Percentiles rank a stretch among this genome's conserved stretches.
Conservation (phyloP, 2,888 invertebrate species). For the Sarcophaga variegata region DNA sequence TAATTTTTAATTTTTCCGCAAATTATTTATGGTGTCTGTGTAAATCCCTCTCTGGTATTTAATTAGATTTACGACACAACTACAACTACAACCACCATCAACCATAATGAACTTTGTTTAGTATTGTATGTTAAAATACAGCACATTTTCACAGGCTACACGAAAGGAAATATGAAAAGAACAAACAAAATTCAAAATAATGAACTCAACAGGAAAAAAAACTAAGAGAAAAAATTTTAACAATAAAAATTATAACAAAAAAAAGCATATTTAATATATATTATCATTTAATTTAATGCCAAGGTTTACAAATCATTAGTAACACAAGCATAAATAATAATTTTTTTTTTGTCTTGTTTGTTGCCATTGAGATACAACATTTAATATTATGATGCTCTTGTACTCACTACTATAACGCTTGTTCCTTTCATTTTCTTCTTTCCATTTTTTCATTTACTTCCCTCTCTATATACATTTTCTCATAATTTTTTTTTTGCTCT, state of each 20-base stretch:
- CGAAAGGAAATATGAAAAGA: background rate
- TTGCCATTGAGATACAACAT: constrained; percentile 38
- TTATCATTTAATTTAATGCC: constrained; percentile 68
- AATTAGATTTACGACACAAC: constrained; percentile 44
- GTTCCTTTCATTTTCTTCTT: background rate
- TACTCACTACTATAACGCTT: background rate
- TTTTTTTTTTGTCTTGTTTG: constrained; percentile 8
- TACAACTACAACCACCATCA: background rate
- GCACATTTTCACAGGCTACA: background rate
- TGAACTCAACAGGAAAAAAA: background rate
- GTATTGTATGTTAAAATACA: background rate
- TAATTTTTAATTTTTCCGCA: background rate
- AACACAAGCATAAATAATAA: constrained; percentile 69
- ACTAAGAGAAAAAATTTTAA: background rate
- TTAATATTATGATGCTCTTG: constrained; percentile 3
- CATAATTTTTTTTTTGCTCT: background rate
- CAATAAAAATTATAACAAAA: constrained; percentile 4
- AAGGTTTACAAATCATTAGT: constrained; percentile 69
- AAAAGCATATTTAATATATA: constrained; percentile 57
- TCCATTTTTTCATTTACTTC: background rate
- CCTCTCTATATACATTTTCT: too few relatives aligned
- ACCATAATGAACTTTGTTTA: constrained; percentile 1
- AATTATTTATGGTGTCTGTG: constrained; percentile 24
- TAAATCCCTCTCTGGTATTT: constrained; percentile 21
- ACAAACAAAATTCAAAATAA: background rate